These are phyloP conservation scores for Cosmorhoe ocellata DNA, from an alignment of 2,888 invertebrate genomes.

Conservation along the genomic window DNA sequence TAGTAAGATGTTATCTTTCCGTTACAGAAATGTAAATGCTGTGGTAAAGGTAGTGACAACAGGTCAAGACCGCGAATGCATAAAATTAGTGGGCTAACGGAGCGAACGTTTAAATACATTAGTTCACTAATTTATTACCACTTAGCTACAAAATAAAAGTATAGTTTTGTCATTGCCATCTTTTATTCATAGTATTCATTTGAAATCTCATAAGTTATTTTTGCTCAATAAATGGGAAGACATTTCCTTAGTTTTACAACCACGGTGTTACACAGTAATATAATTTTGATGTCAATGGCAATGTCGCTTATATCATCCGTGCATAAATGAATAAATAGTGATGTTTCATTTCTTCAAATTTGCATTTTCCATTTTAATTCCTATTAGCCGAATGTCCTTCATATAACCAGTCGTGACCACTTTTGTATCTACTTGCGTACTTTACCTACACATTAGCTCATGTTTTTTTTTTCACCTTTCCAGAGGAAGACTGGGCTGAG, in stretches of 20 bases:
- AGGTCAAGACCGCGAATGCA: constrained; percentile 48
- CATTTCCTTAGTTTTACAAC: constrained; percentile 16
- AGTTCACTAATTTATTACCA: constrained; percentile 36
- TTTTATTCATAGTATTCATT: constrained; percentile 25
- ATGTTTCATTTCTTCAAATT: not conserved
- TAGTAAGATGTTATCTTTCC: constrained; percentile 49
- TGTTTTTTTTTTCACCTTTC: constrained; percentile 43
- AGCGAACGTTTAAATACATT: constrained; percentile 37
- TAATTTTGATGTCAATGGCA: constrained; percentile 34
- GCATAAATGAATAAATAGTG: constrained; percentile 3
- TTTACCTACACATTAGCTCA: constrained; percentile 3
- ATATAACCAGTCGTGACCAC: not conserved
- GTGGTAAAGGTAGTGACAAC: constrained; percentile 58
- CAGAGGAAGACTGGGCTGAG: constrained; percentile 90
- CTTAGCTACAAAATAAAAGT: constrained; percentile 26
- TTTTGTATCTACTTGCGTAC: not conserved
- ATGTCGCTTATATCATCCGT: constrained; percentile 31
- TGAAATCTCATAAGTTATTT: constrained; percentile 15
- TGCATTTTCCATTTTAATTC: not conserved
- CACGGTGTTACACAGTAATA: constrained; percentile 20
- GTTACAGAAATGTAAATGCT: constrained; percentile 56
- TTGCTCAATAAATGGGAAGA: constrained; percentile 25
- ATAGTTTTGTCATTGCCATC: constrained; percentile 26
- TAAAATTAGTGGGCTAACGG: constrained; percentile 51
- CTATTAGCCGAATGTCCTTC: not conserved